phyloP scores from a whole-genome alignment of 1,140 invertebrate species.

The Dendrolimus punctatus region DNA sequence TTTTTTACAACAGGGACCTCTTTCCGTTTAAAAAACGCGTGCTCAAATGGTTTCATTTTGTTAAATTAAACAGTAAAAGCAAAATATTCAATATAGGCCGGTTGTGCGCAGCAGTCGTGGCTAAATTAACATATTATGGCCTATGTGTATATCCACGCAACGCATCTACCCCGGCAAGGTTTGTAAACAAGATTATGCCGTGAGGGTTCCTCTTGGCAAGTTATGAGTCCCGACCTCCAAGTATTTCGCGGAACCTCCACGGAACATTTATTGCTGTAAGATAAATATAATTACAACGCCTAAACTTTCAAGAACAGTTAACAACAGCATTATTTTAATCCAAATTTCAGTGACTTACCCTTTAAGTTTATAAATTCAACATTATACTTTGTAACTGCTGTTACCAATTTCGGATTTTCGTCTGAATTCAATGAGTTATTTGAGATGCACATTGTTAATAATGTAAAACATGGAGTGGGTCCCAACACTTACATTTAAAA shows the following conservation, averaged over 20 bases:
- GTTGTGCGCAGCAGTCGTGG: constrained; percentile 23
- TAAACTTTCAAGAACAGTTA: not conserved
- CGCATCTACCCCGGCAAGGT: constrained; percentile 20
- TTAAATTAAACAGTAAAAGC: constrained; percentile 37
- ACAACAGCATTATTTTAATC: too few relatives aligned
- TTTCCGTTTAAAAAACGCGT: too few relatives aligned
- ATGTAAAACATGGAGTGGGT: too few relatives aligned
- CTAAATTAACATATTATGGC: constrained; percentile 45
- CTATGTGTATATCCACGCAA: constrained; percentile 17
- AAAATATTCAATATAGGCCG: constrained; percentile 43
- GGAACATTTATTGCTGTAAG: constrained; percentile 8
- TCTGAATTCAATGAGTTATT: too few relatives aligned
- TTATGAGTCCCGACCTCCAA: constrained; percentile 22
- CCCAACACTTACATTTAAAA: too few relatives aligned
- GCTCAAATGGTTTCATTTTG: constrained; percentile 22
- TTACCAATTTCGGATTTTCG: too few relatives aligned
- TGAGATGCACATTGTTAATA: too few relatives aligned
- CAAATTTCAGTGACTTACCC: too few relatives aligned
- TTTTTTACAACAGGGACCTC: too few relatives aligned
- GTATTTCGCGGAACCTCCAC: constrained; percentile 9
- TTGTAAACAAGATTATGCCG: constrained; percentile 41
- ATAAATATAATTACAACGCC: constrained; percentile 8
- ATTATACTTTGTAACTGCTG: too few relatives aligned
- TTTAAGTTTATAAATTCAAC: too few relatives aligned
- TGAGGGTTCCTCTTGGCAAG: constrained; percentile 20